Evolutionary conservation across 2,888 invertebrate species (phyloP).

Genomic region (Xestia rhomboidea): DNA sequence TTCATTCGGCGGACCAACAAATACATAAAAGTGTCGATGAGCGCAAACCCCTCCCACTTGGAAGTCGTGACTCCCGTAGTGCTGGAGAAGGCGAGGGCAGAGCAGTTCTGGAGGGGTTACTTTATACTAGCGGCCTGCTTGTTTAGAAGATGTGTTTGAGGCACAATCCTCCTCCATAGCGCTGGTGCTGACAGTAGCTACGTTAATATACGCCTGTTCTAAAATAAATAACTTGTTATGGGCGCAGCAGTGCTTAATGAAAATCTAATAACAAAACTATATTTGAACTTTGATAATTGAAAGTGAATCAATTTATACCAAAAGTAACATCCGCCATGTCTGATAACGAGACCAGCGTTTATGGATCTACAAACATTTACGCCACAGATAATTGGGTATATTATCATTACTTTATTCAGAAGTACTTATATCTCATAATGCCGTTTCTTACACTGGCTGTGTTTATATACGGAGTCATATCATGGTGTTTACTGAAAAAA

Average conservation of each 20-base stretch:
- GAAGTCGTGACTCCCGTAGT: conserved; percentile 97
- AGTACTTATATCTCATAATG: background rate
- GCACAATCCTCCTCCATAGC: no score
- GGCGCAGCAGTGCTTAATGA: no score
- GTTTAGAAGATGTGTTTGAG: no score
- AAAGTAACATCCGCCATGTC: background rate
- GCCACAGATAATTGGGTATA: background rate
- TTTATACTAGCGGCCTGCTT: background rate
- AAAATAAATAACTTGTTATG: background rate
- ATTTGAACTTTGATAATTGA: background rate
- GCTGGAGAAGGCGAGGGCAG: conserved; percentile 96
- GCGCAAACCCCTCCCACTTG: conserved; percentile 98
- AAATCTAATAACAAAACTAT: background rate
- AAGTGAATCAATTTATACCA: background rate
- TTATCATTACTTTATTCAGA: background rate
- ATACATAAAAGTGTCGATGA: conserved; percentile 95
- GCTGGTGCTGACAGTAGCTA: no score
- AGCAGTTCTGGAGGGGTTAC: conserved; percentile 94
- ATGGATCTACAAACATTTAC: background rate
- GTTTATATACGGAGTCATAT: conserved; percentile 1
- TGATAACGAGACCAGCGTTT: background rate
- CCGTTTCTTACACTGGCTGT: background rate
- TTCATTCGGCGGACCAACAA: conserved; percentile 94
- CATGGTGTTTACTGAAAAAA: conserved; percentile 2
- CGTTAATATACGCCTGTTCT: no score